Evolutionary conservation across 1,140 invertebrate genomes (phyloP).

Genomic region (Ylistrum balloti): DNA sequence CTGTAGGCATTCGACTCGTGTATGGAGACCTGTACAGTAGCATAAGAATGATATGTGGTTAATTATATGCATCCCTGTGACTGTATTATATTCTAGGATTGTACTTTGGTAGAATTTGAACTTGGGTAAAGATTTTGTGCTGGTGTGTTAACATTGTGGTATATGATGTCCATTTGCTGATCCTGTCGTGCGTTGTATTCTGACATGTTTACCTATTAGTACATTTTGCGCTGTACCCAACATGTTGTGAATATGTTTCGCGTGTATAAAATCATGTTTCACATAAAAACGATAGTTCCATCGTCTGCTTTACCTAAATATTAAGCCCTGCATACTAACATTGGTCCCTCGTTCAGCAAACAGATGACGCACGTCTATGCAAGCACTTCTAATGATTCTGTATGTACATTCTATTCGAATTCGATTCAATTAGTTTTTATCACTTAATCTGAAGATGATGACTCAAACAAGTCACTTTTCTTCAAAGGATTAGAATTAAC

Average conservation of each 20-base stretch:
- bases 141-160: neutral
- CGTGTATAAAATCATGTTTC: too few relatives aligned
- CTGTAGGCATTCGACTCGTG: too few relatives aligned
- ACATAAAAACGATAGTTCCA: too few relatives aligned
- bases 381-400: neutral
- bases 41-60: too few relatives aligned
- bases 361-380: neutral
- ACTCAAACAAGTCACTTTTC: neutral
- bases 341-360: neutral
- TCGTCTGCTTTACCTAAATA: neutral
- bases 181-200: neutral
- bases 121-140: too few relatives aligned
- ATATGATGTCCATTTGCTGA: neutral
- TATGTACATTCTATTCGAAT: neutral
- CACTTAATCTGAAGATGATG: neutral
- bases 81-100: too few relatives aligned
- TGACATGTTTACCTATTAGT: neutral
- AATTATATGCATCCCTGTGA: too few relatives aligned
- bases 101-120: too few relatives aligned
- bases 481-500: slow-evolving; percentile 18
- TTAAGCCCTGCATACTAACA: neutral
- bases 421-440: neutral
- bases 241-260: too few relatives aligned
- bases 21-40: too few relatives aligned
- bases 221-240: neutral